Conservation (phyloP, 2,888 invertebrate species). For the Eupelmus urozonus region DNA sequence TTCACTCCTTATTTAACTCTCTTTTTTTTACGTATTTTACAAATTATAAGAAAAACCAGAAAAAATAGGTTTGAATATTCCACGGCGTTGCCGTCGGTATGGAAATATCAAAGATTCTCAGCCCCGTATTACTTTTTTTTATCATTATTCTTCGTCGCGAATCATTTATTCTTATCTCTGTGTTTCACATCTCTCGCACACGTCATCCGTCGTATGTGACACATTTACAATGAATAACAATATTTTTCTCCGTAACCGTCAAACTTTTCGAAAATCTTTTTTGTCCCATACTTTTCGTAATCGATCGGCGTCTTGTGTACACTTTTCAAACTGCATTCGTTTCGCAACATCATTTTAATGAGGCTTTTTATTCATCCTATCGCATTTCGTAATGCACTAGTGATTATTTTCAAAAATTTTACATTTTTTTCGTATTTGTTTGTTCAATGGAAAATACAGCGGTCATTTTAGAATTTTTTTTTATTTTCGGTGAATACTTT, state of each 20-base stretch:
- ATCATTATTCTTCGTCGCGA: conserved; percentile 17
- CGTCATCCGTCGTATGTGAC: conserved; percentile 69
- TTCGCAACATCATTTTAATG: not conserved
- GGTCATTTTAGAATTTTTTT: conserved; percentile 3
- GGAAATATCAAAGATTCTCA: conserved; percentile 75
- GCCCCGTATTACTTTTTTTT: conserved; percentile 59
- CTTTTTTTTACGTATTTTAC: no score
- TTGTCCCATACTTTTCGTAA: not conserved
- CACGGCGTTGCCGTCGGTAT: conserved; percentile 72
- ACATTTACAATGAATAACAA: conserved; percentile 75
- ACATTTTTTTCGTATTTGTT: not conserved
- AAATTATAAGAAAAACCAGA: conserved; percentile 39
- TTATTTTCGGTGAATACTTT: no score
- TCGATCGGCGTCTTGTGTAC: conserved; percentile 26
- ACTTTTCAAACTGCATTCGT: conserved; percentile 18
- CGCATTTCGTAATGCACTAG: conserved; percentile 34
- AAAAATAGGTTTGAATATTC: conserved; percentile 61
- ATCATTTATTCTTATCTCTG: conserved; percentile 25
- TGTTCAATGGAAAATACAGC: conserved; percentile 22
- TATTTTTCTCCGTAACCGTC: conserved; percentile 69
- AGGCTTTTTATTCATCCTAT: not conserved
- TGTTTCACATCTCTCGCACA: conserved; percentile 42
- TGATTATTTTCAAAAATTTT: conserved; percentile 21
- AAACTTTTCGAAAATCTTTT: conserved; percentile 45
- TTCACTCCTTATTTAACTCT: not conserved